phyloP scores from a whole-genome alignment of 2,888 invertebrate species.

The Rotaria macrura region DNA sequence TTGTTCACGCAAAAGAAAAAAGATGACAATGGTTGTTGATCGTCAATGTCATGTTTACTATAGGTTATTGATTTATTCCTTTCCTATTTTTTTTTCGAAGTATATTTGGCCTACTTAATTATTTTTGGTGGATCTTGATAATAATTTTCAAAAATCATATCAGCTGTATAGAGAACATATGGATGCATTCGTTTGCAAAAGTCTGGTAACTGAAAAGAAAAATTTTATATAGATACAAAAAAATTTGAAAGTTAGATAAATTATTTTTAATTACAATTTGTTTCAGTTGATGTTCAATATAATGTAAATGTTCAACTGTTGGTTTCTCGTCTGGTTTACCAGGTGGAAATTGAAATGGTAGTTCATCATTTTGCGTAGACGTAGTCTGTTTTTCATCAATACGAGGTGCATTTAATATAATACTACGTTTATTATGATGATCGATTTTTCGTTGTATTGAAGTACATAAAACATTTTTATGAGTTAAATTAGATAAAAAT shows the following conservation, averaged over 20 bases:
- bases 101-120: constrained; percentile 58
- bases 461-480: not conserved
- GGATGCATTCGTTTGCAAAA: constrained; percentile 66
- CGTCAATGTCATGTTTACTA: too few relatives aligned
- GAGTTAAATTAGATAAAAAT: not conserved
- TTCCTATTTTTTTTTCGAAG: too few relatives aligned
- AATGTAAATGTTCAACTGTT: not conserved
- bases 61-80: too few relatives aligned
- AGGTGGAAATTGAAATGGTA: not conserved
- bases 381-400: not conserved
- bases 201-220: constrained; percentile 58
- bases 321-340: not conserved
- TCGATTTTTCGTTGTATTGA: not conserved
- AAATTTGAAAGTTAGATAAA: too few relatives aligned
- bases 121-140: constrained; percentile 60
- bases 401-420: not conserved
- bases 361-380: not conserved
- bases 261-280: not conserved
- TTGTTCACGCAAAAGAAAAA: too few relatives aligned
- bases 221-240: too few relatives aligned
- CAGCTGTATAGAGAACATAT: constrained; percentile 66
- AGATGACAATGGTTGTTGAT: too few relatives aligned
- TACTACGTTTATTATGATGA: not conserved
- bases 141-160: constrained; percentile 74
- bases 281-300: not conserved